These are phyloP conservation scores for Catotricha subobsoleta DNA, from an alignment of 2,888 invertebrate species.

Conservation along the genomic window DNA sequence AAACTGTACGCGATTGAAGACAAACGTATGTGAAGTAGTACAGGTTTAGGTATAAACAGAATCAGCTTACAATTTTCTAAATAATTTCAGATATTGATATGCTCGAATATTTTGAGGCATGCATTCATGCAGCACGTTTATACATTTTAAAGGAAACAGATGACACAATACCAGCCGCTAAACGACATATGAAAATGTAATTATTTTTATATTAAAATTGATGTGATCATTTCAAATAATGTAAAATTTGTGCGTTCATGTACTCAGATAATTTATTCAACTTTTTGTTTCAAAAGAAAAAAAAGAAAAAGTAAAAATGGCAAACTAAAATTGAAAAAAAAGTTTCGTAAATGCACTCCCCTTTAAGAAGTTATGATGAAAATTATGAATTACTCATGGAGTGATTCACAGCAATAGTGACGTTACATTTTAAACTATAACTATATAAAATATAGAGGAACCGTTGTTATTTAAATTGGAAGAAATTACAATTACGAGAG, in stretches of 20 bases:
- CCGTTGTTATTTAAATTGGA: too few species aligned
- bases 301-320: too few species aligned
- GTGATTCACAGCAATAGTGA: too few species aligned
- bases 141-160: slow-evolving; percentile 70
- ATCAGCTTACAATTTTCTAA: slow-evolving; percentile 2
- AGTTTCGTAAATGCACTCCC: too few species aligned
- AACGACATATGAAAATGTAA: slow-evolving; percentile 63
- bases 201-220: slow-evolving; percentile 16
- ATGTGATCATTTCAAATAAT: slow-evolving; percentile 11
- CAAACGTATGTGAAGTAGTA: slow-evolving; percentile 30
- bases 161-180: slow-evolving; percentile 61
- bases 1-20: slow-evolving; percentile 51
- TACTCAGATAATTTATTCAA: too few species aligned
- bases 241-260: slow-evolving; percentile 12
- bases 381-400: too few species aligned
- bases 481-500: too few species aligned
- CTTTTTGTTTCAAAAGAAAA: too few species aligned
- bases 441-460: too few species aligned
- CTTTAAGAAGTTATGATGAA: too few species aligned
- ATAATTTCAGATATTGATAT: slow-evolving; percentile 43
- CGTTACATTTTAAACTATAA: too few species aligned
- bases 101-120: slow-evolving; percentile 62
- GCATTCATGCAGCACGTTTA: slow-evolving; percentile 59
- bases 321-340: too few species aligned
- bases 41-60: not conserved